Percentiles rank a stretch among this genome's conserved stretches.
phyloP scores from a whole-genome alignment of 2,113 vertebrate genomes.

The Misgurnus anguillicaudatus region DNA sequence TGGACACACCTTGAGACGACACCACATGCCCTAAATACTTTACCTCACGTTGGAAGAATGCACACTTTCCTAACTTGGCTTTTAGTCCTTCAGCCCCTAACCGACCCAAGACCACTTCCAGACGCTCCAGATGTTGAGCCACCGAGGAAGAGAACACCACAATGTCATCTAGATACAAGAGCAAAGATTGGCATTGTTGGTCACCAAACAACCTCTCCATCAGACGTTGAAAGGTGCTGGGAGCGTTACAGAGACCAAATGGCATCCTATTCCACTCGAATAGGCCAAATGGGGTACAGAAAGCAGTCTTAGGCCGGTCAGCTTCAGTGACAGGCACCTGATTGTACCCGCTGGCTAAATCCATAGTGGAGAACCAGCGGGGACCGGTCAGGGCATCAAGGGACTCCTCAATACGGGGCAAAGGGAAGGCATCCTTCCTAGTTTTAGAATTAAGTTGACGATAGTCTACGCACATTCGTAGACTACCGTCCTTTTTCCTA shows the following conservation, averaged over 20 bases:
- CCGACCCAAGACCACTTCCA: background rate
- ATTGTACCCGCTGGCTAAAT: background rate
- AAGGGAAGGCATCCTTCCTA: too few species aligned
- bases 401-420: background rate
- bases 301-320: background rate
- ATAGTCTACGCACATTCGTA: too few species aligned
- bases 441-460: too few species aligned
- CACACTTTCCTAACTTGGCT: background rate
- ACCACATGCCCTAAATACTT: constrained; percentile 11
- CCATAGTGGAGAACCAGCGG: background rate
- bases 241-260: background rate
- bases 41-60: constrained; percentile 2
- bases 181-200: background rate
- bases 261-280: background rate
- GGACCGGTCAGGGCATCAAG: background rate
- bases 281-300: background rate
- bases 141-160: background rate
- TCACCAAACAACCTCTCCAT: background rate
- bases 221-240: background rate
- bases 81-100: background rate
- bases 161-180: background rate
- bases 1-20: background rate
- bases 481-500: too few species aligned
- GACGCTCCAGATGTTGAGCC: background rate
- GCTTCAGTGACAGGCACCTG: background rate